Base-by-base conservation (phyloP, 2,888 invertebrate genomes). In the Eupithecia exiguata region DNA sequence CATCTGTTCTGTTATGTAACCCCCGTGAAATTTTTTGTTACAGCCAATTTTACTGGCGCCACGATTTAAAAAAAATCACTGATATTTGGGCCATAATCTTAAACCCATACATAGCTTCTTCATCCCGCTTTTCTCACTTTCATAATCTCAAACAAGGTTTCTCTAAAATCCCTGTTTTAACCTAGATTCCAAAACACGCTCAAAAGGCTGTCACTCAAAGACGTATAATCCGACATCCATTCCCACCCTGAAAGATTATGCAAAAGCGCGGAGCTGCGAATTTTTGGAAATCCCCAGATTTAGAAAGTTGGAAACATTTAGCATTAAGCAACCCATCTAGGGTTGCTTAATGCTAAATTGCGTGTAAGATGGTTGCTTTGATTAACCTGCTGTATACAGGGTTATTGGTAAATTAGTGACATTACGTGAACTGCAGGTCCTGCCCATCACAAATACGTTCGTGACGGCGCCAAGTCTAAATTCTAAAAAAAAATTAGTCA, bases 231-330 rank as follows among this genome's bases (percentile, higher is more conserved):
- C 67, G 6, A 5, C 65, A n/a, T n/a, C 46, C 69, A 43, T 70
- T 46, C 30, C n/a, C n/a, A 49, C 53, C 61, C 30, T 53, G 49
- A 40, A 58, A 46, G 66, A 71, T 71, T 71, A 71, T 67, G 70
- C 71, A 61, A 58, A 71, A 43, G 21, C 43, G 62, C 30, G 5
- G 46, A 36, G 40, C 58, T 49, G 25, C 36, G 65, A 65, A 46
- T 71, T 67, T 65, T n/a, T 76, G 76, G 80, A 77, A 85, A 78
- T 83, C 81, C 78, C 78, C 40, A 38, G 53, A 70, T 70, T 75
- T 75, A 75, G 75, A 75, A 75, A 79, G 79, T 76, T 66, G 77
- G 82, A 35, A 58, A 58, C 25, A 35, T 30, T n/a, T n/a, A n/a
- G n/a, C n/a, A n/a, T n/a, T n/a, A n/a, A n/a, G n/a, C n/a, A n/a